phyloP scores from a whole-genome alignment of 2,797 vertebrate species.

The Diglossa cyanea region DNA sequence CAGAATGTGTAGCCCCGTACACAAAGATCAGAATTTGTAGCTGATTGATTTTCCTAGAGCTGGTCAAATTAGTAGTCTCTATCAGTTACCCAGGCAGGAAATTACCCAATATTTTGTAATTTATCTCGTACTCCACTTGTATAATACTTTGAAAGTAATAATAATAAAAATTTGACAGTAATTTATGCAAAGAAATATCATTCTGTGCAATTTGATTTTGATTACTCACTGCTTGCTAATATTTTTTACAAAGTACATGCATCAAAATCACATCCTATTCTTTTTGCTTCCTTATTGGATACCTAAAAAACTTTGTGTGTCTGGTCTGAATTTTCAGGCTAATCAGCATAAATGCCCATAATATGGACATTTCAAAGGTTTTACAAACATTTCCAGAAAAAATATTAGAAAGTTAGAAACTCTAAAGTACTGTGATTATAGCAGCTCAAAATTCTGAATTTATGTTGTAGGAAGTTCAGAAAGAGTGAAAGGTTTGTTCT shows the following conservation, averaged over 20 bases:
- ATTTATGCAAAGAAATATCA: background rate
- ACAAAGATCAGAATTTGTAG: background rate
- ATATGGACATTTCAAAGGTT: background rate
- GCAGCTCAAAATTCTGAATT: background rate
- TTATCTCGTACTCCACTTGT: background rate
- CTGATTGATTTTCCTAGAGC: background rate
- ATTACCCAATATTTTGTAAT: background rate
- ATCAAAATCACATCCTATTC: background rate
- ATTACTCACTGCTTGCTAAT: background rate
- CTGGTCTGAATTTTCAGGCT: background rate
- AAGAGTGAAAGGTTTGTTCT: background rate
- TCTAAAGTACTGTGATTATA: background rate
- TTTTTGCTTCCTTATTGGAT: background rate
- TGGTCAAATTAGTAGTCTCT: background rate
- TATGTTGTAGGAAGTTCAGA: background rate
- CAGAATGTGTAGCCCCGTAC: background rate
- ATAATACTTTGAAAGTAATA: background rate
- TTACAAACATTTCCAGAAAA: background rate
- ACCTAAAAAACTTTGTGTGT: background rate
- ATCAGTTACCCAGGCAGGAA: background rate
- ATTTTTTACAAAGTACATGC: background rate
- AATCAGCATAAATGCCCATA: background rate
- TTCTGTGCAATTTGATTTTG: background rate
- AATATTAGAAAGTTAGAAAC: background rate
- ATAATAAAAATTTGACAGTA: background rate